Evolutionary conservation across 2,113 vertebrate species (phyloP).

Genomic region (Lutjanus erythropterus): DNA sequence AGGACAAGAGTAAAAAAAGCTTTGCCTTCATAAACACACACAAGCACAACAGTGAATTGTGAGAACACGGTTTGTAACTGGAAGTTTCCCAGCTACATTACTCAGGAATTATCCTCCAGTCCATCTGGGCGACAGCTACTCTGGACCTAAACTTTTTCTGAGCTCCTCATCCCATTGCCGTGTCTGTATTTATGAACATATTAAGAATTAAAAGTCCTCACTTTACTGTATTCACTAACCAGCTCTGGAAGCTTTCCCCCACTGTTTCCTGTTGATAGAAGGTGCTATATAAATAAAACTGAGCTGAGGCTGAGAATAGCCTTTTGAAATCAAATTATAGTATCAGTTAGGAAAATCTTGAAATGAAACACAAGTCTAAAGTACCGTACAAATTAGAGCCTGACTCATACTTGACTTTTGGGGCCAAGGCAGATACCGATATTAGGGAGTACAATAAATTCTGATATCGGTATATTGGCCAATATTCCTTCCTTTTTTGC

Average conservation of each 20-base stretch:
- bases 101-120: background rate
- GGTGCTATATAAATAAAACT: too few species aligned
- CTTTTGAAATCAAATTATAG: background rate
- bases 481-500: too few species aligned
- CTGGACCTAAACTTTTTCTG: background rate
- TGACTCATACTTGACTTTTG: too few species aligned
- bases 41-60: background rate
- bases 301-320: too few species aligned
- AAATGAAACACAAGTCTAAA: background rate
- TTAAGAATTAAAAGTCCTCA: background rate
- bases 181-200: background rate
- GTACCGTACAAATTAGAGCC: background rate
- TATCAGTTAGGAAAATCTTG: background rate
- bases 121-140: background rate
- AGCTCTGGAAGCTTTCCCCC: background rate
- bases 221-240: background rate
- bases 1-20: background rate
- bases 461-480: too few species aligned
- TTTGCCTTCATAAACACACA: background rate
- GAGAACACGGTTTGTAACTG: background rate
- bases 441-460: too few species aligned
- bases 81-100: background rate
- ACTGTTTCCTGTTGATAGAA: background rate
- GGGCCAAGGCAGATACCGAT: too few species aligned
- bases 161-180: background rate